Evolutionary conservation across 2,113 vertebrate species (phyloP), one percentile per base, ranked within the genome.

Genomic region (Nothocercus julius): DNA sequence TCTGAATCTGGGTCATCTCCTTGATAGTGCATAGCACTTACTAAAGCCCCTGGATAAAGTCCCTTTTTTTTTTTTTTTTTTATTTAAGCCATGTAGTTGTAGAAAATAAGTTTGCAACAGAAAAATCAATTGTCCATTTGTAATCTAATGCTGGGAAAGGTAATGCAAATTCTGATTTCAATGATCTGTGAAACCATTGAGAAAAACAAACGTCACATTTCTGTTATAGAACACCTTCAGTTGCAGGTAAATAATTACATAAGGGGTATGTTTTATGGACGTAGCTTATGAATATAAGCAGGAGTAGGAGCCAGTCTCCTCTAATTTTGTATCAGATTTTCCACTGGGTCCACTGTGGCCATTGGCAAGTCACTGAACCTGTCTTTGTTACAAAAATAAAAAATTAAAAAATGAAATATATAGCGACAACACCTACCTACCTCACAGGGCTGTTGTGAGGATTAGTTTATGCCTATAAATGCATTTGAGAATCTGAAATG

Each of bases 361-460:
- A 2, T 38, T 67, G 56, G 59, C 73, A 87, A 70, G 51, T 95
- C 2, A 14, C 49, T 93, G 18, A 79, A 93, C 58, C 69, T 36
- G 42, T 87, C 36, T 3, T 58, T 40, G 62, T 89, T 58, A 58
- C 27, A 32, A 58, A 58, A 58, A 58, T 30, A 56, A 56, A 56
- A 56, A 53, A 53, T 30, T 32, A 56, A 18, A 18, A 58, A 32
- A 58, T 92, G 82, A 62, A 90, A 62, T 22, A 49, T 49, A 49
- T 40, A 75, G 87, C 3, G 40, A 42, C 80, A 58, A 87, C 77
- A 67, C 34, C 54, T 58, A 38, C 93, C 91, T 97, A 96, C 93
- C 95, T 97, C 96, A 96, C 93, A 96, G 93, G 93, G 93, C 34
- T 95, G 93, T 96, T 96, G 93, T 96, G 94, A 97, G 95, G 94